These are phyloP conservation scores for Albula glossodonta DNA, from an alignment of 2,113 vertebrate genomes.

Conservation along the genomic window DNA sequence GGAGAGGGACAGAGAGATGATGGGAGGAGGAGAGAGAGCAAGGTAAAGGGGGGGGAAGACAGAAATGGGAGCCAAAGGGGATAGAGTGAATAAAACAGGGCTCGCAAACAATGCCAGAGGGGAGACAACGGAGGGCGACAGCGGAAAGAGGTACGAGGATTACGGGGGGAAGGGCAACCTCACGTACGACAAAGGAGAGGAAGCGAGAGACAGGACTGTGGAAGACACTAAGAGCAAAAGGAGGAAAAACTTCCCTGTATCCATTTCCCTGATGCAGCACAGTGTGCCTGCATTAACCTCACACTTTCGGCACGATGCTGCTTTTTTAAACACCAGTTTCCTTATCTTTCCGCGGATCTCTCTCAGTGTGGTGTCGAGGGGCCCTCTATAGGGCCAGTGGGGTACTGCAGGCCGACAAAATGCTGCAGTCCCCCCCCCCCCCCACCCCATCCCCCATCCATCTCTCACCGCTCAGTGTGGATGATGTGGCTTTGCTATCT, in stretches of 20 bases:
- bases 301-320: conserved; percentile 31
- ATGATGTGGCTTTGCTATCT: conserved; percentile 30
- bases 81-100: neutral
- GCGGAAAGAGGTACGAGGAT: neutral
- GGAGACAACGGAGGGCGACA: neutral
- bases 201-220: neutral
- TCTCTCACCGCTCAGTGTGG: conserved; percentile 26
- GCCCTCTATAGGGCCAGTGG: conserved; percentile 56
- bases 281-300: neutral
- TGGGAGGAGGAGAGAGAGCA: neutral
- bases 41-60: neutral
- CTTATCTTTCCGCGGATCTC: conserved; percentile 37
- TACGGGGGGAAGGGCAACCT: conserved; percentile 10
- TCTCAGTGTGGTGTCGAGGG: conserved; percentile 47
- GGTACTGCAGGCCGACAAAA: conserved; percentile 56
- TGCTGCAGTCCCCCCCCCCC: conserved; percentile 57
- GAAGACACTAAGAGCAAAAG: too few relatives aligned
- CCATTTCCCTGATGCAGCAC: too few relatives aligned
- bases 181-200: neutral
- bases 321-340: conserved; percentile 4
- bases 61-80: neutral
- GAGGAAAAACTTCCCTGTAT: neutral
- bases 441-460: conserved; percentile 11
- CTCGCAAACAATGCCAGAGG: neutral
- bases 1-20: neutral